phyloP scores from a whole-genome alignment of 2,888 invertebrate genomes.

The Brachyopa scutellaris region DNA sequence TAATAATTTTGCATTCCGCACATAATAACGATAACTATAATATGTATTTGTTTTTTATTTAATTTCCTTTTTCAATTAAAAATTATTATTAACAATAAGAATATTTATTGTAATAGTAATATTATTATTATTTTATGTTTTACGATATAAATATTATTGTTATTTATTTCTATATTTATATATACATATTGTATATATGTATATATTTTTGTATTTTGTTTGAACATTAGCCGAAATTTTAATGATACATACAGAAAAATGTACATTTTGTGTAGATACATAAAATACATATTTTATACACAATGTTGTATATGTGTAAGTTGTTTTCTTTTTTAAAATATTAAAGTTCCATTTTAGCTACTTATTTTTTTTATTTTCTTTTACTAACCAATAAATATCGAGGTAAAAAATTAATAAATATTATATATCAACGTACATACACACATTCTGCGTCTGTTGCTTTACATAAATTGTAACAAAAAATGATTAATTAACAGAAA shows the following conservation, averaged over 20 bases:
- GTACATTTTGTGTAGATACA: slow-evolving; percentile 77
- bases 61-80: slow-evolving; percentile 36
- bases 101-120: slow-evolving; percentile 71
- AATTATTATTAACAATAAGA: slow-evolving; percentile 72
- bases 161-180: slow-evolving; percentile 72
- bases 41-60: slow-evolving; percentile 37
- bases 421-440: slow-evolving; percentile 62
- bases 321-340: slow-evolving; percentile 61
- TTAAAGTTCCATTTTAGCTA: slow-evolving; percentile 57
- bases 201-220: slow-evolving; percentile 74
- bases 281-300: slow-evolving; percentile 73
- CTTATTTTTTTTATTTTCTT: slow-evolving; percentile 37
- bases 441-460: slow-evolving; percentile 51
- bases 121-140: slow-evolving; percentile 76
- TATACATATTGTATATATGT: slow-evolving; percentile 76
- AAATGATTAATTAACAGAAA: slow-evolving; percentile 48
- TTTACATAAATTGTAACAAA: slow-evolving; percentile 71
- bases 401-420: slow-evolving; percentile 71
- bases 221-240: slow-evolving; percentile 72
- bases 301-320: slow-evolving; percentile 64
- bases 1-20: slow-evolving; percentile 63
- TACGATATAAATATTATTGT: slow-evolving; percentile 74
- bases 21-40: slow-evolving; percentile 65
- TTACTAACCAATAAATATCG: slow-evolving; percentile 72
- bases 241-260: slow-evolving; percentile 73